Conservation (phyloP, 2,888 invertebrate genomes). For the Prosopocoilus inquinatus region DNA sequence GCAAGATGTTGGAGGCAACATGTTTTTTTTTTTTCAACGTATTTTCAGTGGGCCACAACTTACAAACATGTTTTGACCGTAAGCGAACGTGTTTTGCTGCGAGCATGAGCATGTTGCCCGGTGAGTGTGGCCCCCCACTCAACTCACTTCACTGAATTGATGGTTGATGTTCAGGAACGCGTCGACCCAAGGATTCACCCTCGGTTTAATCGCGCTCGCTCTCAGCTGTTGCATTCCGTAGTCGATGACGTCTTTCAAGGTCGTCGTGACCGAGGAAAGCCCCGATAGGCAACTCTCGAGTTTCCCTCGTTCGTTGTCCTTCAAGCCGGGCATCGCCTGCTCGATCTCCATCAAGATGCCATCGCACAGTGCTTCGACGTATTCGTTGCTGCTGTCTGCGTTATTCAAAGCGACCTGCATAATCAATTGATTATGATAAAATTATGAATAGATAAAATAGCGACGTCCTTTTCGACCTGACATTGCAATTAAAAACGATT, state of each 20-base stretch:
- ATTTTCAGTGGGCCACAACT: no score
- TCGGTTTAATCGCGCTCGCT: constrained; percentile 78
- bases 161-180: constrained; percentile 75
- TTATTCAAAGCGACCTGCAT: constrained; percentile 83
- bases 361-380: constrained; percentile 80
- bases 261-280: constrained; percentile 58
- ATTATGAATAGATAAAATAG: no score
- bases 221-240: constrained; percentile 79
- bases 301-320: constrained; percentile 65
- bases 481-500: no score
- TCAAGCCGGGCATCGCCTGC: constrained; percentile 61
- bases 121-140: no score
- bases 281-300: constrained; percentile 70
- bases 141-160: constrained; percentile 70
- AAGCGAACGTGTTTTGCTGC: no score
- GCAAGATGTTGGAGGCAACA: no score
- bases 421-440: no score
- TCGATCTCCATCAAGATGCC: constrained; percentile 72
- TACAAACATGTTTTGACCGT: no score
- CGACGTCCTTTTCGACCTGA: no score
- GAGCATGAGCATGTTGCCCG: no score
- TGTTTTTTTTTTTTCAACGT: no score
- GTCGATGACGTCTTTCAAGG: constrained; percentile 66
- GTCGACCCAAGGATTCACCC: constrained; percentile 82
- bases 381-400: constrained; percentile 87